These are phyloP conservation scores for Rattus norvegicus DNA, from an alignment of 2,113 vertebrate genomes.

Conservation along the genomic window GRCr8 NC_086039.1:48491001-48491500, in stretches of 20 bases:
- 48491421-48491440: not conserved
- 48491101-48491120: too few relatives aligned
- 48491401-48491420: not conserved
- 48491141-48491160: too few relatives aligned
- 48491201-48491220: not conserved
- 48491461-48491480: slow-evolving; percentile 29
- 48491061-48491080: too few relatives aligned
- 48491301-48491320: not conserved
- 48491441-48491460: not conserved
- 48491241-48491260: too few relatives aligned
- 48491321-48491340: not conserved
- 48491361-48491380: too few relatives aligned
- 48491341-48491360: not conserved
- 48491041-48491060: too few relatives aligned
- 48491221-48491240: not conserved
- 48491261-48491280: not conserved
- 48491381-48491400: not conserved
- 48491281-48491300: not conserved
- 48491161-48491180: too few relatives aligned
- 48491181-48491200: too few relatives aligned
- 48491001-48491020: too few relatives aligned
- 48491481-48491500: not conserved
- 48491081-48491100: too few relatives aligned
- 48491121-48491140: too few relatives aligned
- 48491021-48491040: too few relatives aligned